Base-by-base conservation (phyloP, 2,888 invertebrate genomes). In the Netelia inedita region DNA sequence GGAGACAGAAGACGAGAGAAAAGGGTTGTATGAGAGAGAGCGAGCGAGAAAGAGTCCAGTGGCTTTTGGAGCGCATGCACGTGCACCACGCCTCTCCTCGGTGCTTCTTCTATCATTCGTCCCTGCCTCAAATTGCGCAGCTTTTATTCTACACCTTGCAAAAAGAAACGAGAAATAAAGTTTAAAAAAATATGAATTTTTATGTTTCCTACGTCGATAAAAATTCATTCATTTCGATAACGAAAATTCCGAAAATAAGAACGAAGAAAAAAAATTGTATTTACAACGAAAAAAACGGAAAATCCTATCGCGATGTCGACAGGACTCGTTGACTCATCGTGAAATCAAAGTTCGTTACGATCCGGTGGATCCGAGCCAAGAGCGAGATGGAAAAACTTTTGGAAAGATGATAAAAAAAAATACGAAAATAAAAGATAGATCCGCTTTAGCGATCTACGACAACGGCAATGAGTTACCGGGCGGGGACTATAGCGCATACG, bases 381-480 rank as follows among this genome's bases (percentile, higher is more conserved):
- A 80, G 86, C 68, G 85, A 87, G 86, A 85, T 35, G 71, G 76
- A 73, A 74, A 81, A 53, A 35, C 28, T 57, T 78, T 78, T 10
- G 16, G 68, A 21, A 68, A 0, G 21, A 69, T 68, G 59, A 41
- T 43, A 68, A 68, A 46, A 16, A 14, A 19, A 19, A 19, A 43
- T 63, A 69, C 50, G 73, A 78, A 82, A 82, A 78, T 53, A 55
- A 75, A 63, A 80, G 76, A 66, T 43, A 57, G 53, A 87, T 86
- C 87, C 59, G 82, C 69, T 75, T 69, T 82, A 76, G 84, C 79
- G 83, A 78, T 85, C 75, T 84, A 83, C 79, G 89, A 92, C 92
- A 91, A 92, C 91, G 89, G 91, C 93, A 91, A 92, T 91, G 93
- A 92, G 92, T 93, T 93, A 93, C 92, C 92, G 92, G 91, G 92